Evolutionary conservation across 2,888 invertebrate species (phyloP).

Genomic region (Ellobium chinense): DNA sequence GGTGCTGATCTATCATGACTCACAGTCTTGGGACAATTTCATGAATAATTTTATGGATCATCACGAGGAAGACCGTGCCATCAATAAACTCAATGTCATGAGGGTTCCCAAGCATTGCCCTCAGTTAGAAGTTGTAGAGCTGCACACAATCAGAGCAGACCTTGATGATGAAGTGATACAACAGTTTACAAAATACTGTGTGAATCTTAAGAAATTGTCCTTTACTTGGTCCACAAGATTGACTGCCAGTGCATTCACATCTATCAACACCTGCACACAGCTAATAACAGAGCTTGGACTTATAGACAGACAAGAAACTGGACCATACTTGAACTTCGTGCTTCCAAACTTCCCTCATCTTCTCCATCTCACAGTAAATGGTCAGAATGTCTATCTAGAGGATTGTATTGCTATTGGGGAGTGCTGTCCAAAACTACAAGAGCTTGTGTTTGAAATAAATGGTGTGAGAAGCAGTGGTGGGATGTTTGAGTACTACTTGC

Average conservation of each 20-base stretch:
- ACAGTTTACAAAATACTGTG: conserved; percentile 38
- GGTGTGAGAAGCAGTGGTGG: background rate
- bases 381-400: conserved; percentile 30
- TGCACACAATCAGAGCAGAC: conserved; percentile 36
- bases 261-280: background rate
- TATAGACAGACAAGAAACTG: conserved; percentile 29
- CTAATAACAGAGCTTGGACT: conserved; percentile 36
- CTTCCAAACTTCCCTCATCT: conserved; percentile 43
- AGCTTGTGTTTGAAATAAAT: conserved; percentile 30
- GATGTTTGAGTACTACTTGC: conserved; percentile 30
- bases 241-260: conserved; percentile 28
- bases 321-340: conserved; percentile 40
- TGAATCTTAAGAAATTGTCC: conserved; percentile 22
- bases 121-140: conserved; percentile 29
- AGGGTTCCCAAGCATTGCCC: conserved; percentile 39
- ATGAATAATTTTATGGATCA: conserved; percentile 20
- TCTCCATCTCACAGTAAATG: conserved; percentile 25
- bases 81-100: conserved; percentile 23
- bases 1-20: conserved; percentile 33
- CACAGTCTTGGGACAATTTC: conserved; percentile 20
- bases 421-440: conserved; percentile 39
- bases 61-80: conserved; percentile 7
- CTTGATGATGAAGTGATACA: conserved; percentile 41
- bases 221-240: conserved; percentile 42
- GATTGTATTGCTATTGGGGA: conserved; percentile 39